These are phyloP conservation scores for Cephus runcator DNA, from an alignment of 2,888 invertebrate species.

Conservation along the genomic window DNA sequence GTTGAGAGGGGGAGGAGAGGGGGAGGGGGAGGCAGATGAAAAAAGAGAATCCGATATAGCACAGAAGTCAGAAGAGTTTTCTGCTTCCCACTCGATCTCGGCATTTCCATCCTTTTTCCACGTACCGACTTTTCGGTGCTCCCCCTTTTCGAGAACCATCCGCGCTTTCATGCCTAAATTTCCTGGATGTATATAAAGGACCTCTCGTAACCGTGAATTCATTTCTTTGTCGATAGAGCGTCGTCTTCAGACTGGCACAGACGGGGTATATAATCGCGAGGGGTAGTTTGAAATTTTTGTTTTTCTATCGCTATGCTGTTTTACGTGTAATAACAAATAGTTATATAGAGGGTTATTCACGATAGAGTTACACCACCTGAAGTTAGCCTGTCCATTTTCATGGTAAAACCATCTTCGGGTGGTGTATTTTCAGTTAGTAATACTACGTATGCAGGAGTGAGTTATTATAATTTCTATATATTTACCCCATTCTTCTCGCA, in stretches of 20 bases:
- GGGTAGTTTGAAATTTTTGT: not conserved
- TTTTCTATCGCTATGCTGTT: not conserved
- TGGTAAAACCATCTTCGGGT: not conserved
- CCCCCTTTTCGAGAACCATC: not conserved
- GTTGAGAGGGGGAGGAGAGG: not conserved
- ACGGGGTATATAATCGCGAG: not conserved
- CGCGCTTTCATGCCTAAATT: not conserved
- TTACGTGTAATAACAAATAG: not conserved
- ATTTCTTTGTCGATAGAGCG: not conserved
- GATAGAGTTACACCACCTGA: not conserved
- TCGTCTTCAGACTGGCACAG: not conserved
- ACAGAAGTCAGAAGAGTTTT: not conserved
- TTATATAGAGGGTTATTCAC: too few species aligned
- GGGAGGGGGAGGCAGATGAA: not conserved
- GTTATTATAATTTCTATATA: constrained; percentile 26
- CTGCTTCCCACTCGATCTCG: not conserved
- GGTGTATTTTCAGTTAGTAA: not conserved
- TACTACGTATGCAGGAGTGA: not conserved
- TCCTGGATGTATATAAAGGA: not conserved
- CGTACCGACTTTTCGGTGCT: not conserved
- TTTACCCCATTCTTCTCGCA: constrained; percentile 96
- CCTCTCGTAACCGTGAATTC: not conserved
- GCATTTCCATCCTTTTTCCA: not conserved
- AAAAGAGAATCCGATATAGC: not conserved
- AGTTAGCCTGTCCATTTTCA: not conserved